These are phyloP conservation scores for Epinotia brunnichana DNA, from an alignment of 2,888 invertebrate species.

Conservation along the genomic window DNA sequence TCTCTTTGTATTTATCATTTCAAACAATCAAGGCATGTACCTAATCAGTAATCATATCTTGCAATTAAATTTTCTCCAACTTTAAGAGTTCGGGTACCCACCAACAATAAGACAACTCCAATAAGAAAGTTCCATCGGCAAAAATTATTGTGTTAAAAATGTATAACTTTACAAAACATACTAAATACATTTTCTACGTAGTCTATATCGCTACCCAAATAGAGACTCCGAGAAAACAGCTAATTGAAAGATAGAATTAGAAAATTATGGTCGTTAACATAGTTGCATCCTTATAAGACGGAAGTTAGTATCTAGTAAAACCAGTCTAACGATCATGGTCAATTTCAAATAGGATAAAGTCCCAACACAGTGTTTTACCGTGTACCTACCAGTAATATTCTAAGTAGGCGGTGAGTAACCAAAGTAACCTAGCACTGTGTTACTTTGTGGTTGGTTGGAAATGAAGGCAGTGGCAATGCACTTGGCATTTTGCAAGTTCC, in stretches of 20 bases:
- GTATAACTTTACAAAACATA: no score
- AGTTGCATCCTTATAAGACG: slow-evolving; percentile 33
- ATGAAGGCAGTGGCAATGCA: slow-evolving; percentile 37
- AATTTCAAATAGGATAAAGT: slow-evolving; percentile 27
- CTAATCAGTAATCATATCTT: no score
- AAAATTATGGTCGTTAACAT: slow-evolving; percentile 22
- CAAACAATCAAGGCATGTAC: background rate
- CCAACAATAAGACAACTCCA: no score
- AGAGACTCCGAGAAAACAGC: background rate
- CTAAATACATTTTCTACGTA: no score
- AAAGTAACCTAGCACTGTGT: slow-evolving; percentile 9
- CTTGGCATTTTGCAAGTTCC: slow-evolving; percentile 39
- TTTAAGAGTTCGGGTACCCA: no score
- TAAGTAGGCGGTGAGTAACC: slow-evolving; percentile 9
- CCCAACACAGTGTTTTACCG: slow-evolving; percentile 20
- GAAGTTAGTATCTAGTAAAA: slow-evolving; percentile 31
- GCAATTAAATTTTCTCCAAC: no score
- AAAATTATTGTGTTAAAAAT: no score
- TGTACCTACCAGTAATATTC: slow-evolving; percentile 44
- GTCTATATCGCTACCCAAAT: background rate
- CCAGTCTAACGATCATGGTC: slow-evolving; percentile 10
- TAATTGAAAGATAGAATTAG: slow-evolving; percentile 10
- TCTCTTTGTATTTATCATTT: background rate
- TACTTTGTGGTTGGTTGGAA: slow-evolving; percentile 25
- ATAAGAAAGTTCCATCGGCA: no score